phyloP scores from a whole-genome alignment of 2,797 vertebrate genomes.

The Oryzias sinensis region DNA sequence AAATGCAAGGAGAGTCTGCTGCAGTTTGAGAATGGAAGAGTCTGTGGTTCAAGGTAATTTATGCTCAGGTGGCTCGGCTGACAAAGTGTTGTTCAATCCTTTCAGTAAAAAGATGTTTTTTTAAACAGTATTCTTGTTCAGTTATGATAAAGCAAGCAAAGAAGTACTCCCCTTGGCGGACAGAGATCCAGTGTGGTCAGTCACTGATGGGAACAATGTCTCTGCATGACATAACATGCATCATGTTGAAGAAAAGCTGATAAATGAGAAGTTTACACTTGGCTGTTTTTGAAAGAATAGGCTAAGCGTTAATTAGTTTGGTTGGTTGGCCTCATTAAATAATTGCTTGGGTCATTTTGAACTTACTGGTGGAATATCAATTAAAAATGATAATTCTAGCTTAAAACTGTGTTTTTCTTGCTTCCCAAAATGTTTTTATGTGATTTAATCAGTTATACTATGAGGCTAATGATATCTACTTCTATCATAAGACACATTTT shows the following conservation, averaged over 20 bases:
- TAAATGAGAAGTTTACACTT: neutral
- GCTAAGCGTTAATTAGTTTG: no score
- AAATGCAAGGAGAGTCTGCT: neutral
- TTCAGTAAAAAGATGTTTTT: neutral
- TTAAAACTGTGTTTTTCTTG: no score
- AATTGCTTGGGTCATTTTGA: neutral
- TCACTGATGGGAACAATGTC: neutral
- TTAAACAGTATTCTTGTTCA: neutral
- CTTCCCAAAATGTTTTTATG: no score
- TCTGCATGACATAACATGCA: neutral
- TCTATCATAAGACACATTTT: no score
- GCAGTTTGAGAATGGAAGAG: neutral
- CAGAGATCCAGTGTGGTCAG: conserved; percentile 7
- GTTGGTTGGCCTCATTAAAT: no score
- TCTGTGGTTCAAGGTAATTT: neutral
- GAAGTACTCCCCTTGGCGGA: neutral
- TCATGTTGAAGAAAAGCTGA: neutral
- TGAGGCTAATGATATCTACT: no score
- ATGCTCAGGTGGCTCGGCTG: no score
- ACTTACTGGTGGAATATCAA: neutral
- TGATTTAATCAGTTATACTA: no score
- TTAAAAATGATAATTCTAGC: no score
- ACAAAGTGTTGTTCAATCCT: neutral
- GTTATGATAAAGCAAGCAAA: neutral
- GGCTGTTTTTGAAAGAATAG: neutral